These are phyloP conservation scores for Formica aserva DNA, from an alignment of 2,888 invertebrate genomes.

Conservation along the genomic window DNA sequence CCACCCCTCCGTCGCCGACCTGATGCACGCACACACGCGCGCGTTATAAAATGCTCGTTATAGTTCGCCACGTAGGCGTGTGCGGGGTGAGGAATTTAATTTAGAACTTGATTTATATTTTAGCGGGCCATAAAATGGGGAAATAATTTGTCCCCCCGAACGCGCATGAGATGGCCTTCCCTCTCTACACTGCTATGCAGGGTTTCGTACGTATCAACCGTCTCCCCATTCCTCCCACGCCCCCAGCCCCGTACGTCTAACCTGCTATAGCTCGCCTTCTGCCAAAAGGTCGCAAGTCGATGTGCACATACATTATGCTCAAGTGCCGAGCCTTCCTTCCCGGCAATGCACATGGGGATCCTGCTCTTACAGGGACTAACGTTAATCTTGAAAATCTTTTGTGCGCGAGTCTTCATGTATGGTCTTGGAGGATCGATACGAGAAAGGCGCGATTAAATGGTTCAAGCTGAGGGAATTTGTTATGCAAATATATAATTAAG, in stretches of 20 bases:
- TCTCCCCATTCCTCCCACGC: conserved; percentile 18
- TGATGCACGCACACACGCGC: conserved; percentile 65
- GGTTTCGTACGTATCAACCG: conserved; percentile 54
- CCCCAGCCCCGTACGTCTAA: conserved; percentile 36
- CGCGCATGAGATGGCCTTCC: conserved; percentile 81
- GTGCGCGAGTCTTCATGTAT: conserved; percentile 21
- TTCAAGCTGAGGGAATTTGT: conserved; percentile 2
- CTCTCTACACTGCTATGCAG: conserved; percentile 59
- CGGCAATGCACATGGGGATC: conserved; percentile 37
- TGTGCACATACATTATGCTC: conserved; percentile 60
- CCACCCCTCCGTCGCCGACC: not conserved
- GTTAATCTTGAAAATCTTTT: conserved; percentile 54
- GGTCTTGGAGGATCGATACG: conserved; percentile 17
- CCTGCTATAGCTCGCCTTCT: conserved; percentile 27
- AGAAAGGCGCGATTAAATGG: conserved; percentile 21
- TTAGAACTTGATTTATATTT: conserved; percentile 86
- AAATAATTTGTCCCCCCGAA: conserved; percentile 85
- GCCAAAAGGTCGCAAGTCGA: conserved; percentile 58
- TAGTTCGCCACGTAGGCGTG: conserved; percentile 77
- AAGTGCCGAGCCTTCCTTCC: conserved; percentile 43
- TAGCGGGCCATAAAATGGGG: conserved; percentile 85
- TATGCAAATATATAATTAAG: not conserved
- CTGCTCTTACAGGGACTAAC: conserved; percentile 21
- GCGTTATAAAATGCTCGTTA: conserved; percentile 85
- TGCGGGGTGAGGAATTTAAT: conserved; percentile 83